phyloP scores from a whole-genome alignment of 2,888 invertebrate species.

The Entomobrya proxima region DNA sequence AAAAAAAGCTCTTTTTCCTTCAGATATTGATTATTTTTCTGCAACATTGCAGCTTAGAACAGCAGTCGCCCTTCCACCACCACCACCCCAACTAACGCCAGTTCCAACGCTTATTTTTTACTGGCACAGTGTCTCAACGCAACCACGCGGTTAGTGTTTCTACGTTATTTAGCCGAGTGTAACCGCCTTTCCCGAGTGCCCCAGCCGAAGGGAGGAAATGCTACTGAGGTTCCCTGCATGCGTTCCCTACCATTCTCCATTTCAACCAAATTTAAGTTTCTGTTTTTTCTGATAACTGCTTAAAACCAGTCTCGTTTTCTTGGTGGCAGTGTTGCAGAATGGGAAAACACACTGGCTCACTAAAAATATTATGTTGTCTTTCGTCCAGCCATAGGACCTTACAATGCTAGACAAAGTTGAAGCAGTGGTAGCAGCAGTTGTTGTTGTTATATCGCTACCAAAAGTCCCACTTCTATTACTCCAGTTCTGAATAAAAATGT shows the following conservation, averaged over 20 bases:
- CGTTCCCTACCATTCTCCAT: not conserved
- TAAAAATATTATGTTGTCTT: not conserved
- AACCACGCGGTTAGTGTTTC: slow-evolving; percentile 40
- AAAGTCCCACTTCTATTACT: not conserved
- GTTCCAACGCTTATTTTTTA: not conserved
- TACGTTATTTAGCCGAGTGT: slow-evolving; percentile 58
- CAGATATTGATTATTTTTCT: slow-evolving; percentile 67
- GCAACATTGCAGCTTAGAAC: slow-evolving; percentile 64
- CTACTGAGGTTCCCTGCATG: not conserved
- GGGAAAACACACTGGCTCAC: not conserved
- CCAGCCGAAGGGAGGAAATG: slow-evolving; percentile 53
- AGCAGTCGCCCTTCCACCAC: not conserved
- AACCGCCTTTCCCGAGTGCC: slow-evolving; percentile 64
- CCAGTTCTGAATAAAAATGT: not conserved
- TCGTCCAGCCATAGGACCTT: not conserved
- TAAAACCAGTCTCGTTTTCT: not conserved
- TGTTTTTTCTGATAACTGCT: slow-evolving; percentile 13
- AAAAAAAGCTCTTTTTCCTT: slow-evolving; percentile 7
- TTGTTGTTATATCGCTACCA: not conserved
- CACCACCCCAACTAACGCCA: not conserved
- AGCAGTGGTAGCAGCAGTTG: not conserved
- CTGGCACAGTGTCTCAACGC: not conserved
- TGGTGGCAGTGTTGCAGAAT: not conserved
- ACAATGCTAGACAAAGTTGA: not conserved
- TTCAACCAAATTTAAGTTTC: not conserved